phyloP scores from a whole-genome alignment of 2,888 invertebrate species.

The Cyrtodaria siliqua region DNA sequence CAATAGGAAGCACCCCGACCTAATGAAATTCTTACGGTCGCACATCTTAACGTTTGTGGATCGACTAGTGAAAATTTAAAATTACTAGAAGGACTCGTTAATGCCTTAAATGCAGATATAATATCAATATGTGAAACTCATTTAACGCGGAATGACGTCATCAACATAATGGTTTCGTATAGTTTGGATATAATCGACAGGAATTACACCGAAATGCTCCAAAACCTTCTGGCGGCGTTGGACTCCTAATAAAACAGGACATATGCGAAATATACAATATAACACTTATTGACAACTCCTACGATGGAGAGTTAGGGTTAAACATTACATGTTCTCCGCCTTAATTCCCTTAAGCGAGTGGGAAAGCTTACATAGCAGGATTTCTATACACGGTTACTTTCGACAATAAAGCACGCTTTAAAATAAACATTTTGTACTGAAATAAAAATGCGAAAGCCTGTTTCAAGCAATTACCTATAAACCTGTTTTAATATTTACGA shows the following conservation, averaged over 20 bases:
- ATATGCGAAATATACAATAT: constrained; percentile 20
- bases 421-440: too few species aligned
- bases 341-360: too few species aligned
- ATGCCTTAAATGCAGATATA: too few species aligned
- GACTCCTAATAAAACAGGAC: constrained; percentile 27
- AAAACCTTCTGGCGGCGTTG: constrained; percentile 51
- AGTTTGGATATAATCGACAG: constrained; percentile 35
- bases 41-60: constrained; percentile 54
- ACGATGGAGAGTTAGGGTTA: constrained; percentile 20
- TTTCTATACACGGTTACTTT: too few species aligned
- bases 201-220: constrained; percentile 37
- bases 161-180: constrained; percentile 35
- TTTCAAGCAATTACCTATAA: too few species aligned
- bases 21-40: constrained; percentile 15
- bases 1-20: constrained; percentile 27
- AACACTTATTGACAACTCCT: constrained; percentile 21
- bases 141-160: constrained; percentile 2
- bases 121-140: constrained; percentile 50
- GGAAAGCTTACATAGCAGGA: too few species aligned
- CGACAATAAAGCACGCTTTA: too few species aligned
- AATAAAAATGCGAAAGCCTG: too few species aligned
- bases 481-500: too few species aligned
- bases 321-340: too few species aligned
- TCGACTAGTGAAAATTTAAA: constrained; percentile 45
- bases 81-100: constrained; percentile 21